Evolutionary conservation across 2,113 vertebrate genomes (phyloP).

Genomic region (Hydropotes inermis): DNA sequence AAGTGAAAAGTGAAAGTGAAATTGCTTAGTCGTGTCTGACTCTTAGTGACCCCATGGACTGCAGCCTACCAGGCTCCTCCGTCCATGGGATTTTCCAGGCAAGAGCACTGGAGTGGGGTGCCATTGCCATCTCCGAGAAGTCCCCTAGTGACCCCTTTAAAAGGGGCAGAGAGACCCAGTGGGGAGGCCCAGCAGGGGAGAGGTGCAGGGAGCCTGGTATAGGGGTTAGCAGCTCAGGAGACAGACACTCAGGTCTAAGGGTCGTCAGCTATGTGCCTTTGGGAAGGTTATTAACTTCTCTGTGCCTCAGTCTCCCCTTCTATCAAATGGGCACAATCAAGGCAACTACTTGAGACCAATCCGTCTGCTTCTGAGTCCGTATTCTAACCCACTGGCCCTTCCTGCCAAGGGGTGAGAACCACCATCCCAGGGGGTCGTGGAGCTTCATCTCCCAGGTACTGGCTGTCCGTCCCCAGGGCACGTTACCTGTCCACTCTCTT

Average conservation of each 20-base stretch:
- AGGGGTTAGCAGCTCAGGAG: fast-evolving
- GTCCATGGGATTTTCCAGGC: too few species aligned
- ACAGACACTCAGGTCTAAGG: neutral
- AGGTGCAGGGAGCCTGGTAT: neutral
- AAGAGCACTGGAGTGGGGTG: too few species aligned
- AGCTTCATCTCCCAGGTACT: neutral
- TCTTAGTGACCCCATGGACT: too few species aligned
- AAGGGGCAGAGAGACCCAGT: neutral
- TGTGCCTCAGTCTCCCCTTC: neutral
- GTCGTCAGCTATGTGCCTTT: neutral
- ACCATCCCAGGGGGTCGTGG: too few species aligned
- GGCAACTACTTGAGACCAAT: neutral
- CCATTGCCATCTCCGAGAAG: neutral
- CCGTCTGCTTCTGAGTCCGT: neutral
- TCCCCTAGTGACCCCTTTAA: neutral
- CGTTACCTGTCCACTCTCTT: fast-evolving
- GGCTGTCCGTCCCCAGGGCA: too few species aligned
- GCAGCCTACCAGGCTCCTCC: too few species aligned
- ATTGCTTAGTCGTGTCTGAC: too few species aligned
- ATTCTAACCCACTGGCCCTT: neutral
- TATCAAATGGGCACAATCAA: neutral
- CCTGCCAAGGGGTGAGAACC: neutral
- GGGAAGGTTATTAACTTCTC: neutral
- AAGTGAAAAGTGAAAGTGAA: too few species aligned
- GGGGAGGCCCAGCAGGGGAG: neutral